phyloP scores from a whole-genome alignment of 2,797 vertebrate genomes.

The Lagorchestes hirsutus region DNA sequence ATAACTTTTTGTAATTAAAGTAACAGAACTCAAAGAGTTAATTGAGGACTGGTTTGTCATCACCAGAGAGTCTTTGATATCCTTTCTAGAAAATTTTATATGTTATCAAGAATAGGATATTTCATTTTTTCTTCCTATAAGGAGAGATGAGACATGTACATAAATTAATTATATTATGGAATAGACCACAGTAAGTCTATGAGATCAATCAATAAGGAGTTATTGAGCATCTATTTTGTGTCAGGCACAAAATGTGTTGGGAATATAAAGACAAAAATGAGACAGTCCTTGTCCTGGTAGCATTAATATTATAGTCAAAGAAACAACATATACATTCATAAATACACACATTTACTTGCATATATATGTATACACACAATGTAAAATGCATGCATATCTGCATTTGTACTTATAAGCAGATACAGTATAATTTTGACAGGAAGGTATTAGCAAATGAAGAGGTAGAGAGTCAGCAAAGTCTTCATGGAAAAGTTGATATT shows the following conservation, averaged over 20 bases:
- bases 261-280: not conserved
- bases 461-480: not conserved
- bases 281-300: not conserved
- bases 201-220: not conserved
- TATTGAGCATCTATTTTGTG: not conserved
- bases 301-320: not conserved
- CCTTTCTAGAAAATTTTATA: not conserved
- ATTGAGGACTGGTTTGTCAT: not conserved
- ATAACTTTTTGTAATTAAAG: not conserved
- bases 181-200: not conserved
- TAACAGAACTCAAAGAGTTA: not conserved
- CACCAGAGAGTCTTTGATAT: not conserved
- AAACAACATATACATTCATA: not conserved
- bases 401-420: not conserved
- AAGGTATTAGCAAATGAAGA: not conserved
- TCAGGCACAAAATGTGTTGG: not conserved
- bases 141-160: not conserved
- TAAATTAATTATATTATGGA: not conserved
- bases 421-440: not conserved
- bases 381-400: not conserved
- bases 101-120: not conserved
- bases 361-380: not conserved
- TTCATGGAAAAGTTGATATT: not conserved
- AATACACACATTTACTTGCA: not conserved
- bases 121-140: not conserved